Evolutionary conservation across 92 coral and sea anemone genomes (phyloP), one percentile per base, ranked within the genome.

Genomic region (Phenganax subtilis): DNA sequence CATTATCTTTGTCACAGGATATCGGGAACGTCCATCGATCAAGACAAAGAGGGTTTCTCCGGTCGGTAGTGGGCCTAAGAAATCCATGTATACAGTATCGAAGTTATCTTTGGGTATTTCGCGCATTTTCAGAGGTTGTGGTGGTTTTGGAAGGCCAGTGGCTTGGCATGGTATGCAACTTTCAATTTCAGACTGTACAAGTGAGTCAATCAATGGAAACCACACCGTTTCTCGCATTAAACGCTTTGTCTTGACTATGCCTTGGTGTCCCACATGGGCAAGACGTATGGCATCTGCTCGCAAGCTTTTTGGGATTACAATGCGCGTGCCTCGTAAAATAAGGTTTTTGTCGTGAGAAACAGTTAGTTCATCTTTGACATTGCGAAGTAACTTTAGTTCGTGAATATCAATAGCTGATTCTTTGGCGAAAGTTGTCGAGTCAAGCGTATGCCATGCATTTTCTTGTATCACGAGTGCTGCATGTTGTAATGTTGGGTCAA

Each of bases 11-110:
- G 55, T 65, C 29, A 54, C 80, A 9, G 80, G 80, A 53, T 53
- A 75, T 1, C 80, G 80, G 12, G 56, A 11, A 7, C 80, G 80
- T 11, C 80, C 80, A 55, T 75, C 63, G 16, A 75, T 75, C 9
- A 75, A 6, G 16, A 75, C 80, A 6, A 75, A 64, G 10, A 53
- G 63, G 5, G 25, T 7, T 6, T 31, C 17, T 6, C 65, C 56
- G 51, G 7, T 75, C 25, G 80, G 80, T 3, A 75, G 55, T 6
- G 63, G 80, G 12, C 80, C 80, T 9, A 75, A 55, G 25, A 75
- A 53, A 31, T 75, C 63, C 3, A 53, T 11, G 55, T 75, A 75
- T 75, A 75, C 62, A 3, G 80, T 75, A 31, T 75, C 65, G 7
- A 27, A 75, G 7, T 5, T 27, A 3, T 53, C 2, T 16, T 75